These are phyloP conservation scores for Panthera uncia DNA, from an alignment of 2,113 vertebrate species.

Conservation along the genomic window DNA sequence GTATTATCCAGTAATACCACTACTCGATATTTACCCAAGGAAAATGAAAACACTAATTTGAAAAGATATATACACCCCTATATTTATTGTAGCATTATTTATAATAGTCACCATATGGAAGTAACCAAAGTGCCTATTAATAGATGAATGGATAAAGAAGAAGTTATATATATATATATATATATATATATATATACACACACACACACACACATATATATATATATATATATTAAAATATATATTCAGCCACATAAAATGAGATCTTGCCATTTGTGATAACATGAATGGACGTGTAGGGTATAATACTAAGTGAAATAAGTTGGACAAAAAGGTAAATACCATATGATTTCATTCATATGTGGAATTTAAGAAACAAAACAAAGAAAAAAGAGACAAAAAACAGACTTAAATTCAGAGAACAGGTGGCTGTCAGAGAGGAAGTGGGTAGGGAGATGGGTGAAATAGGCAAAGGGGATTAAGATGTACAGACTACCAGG, in stretches of 20 bases:
- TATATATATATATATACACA: no score
- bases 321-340: not conserved
- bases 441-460: not conserved
- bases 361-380: not conserved
- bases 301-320: not conserved
- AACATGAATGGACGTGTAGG: not conserved
- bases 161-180: no score
- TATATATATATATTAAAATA: not conserved
- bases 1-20: not conserved
- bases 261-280: not conserved
- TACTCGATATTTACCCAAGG: not conserved
- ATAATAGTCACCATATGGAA: not conserved
- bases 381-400: not conserved
- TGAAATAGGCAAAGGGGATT: not conserved
- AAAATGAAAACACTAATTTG: not conserved
- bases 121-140: not conserved
- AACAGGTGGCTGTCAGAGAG: not conserved
- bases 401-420: not conserved
- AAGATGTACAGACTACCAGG: not conserved
- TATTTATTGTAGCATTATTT: not conserved
- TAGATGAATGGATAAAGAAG: not conserved
- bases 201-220: no score
- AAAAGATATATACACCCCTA: not conserved
- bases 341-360: not conserved
- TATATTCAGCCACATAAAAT: not conserved